phyloP scores from a whole-genome alignment of 1,140 invertebrate genomes.

The Drosophila baimaii region DNA sequence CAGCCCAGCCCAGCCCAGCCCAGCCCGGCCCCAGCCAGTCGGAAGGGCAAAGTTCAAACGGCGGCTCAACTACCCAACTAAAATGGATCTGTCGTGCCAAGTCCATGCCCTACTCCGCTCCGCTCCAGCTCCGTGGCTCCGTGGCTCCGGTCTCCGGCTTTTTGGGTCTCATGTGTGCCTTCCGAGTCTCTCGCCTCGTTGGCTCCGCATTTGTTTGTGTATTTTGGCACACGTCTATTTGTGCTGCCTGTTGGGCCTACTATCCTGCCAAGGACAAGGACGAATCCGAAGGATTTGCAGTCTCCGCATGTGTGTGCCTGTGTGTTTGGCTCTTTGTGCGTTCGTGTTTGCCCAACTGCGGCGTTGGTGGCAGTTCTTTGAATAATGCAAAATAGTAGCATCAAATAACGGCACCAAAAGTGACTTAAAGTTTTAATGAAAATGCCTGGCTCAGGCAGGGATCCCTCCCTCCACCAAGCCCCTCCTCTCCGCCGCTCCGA shows the following conservation, averaged over 20 bases:
- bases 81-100: constrained; percentile 20
- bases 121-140: constrained; percentile 12
- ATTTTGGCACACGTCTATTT: constrained; percentile 67
- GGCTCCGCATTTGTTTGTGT: constrained; percentile 49
- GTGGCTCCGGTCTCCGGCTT: constrained; percentile 35
- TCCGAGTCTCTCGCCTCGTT: constrained; percentile 45
- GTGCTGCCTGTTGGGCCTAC: constrained; percentile 58
- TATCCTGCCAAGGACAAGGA: constrained; percentile 44
- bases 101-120: background rate
- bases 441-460: constrained; percentile 53
- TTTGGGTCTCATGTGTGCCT: constrained; percentile 48
- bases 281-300: constrained; percentile 44
- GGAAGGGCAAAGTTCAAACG: constrained; percentile 66
- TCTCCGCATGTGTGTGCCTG: constrained; percentile 19
- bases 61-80: constrained; percentile 45
- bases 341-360: constrained; percentile 61
- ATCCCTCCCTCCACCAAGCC: constrained; percentile 21
- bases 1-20: no score
- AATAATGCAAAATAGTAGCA: constrained; percentile 79
- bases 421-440: constrained; percentile 83
- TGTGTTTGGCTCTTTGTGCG: constrained; percentile 16
- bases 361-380: constrained; percentile 58
- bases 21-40: background rate
- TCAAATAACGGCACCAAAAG: constrained; percentile 73
- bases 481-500: background rate